These are phyloP conservation scores for Hydropsyche tenuis DNA, from an alignment of 1,140 invertebrate genomes.

Conservation along the genomic window DNA sequence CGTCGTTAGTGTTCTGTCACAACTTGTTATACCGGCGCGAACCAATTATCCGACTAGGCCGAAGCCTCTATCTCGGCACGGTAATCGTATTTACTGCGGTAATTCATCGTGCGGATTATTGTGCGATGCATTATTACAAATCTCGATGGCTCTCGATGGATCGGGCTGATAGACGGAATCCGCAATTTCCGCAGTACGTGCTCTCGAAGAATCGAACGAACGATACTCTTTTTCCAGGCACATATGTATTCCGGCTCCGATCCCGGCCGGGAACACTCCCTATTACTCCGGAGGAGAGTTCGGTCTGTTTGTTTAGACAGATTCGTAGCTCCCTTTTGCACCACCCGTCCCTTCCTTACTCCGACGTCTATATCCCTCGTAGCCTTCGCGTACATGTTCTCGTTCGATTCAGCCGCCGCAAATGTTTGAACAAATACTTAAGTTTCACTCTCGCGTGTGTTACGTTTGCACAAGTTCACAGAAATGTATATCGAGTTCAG, in stretches of 20 bases:
- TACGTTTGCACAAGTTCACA: constrained; percentile 3
- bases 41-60: background rate
- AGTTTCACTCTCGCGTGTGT: constrained; percentile 19
- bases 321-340: background rate
- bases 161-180: too few relatives aligned
- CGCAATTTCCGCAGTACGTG: too few relatives aligned
- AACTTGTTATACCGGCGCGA: background rate
- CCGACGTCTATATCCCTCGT: background rate
- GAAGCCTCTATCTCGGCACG: too few relatives aligned
- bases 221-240: too few relatives aligned
- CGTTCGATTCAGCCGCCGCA: constrained; percentile 21
- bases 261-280: background rate
- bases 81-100: too few relatives aligned
- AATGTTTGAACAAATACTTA: constrained; percentile 28
- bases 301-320: constrained; percentile 11
- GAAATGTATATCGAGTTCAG: constrained; percentile 15
- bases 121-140: too few relatives aligned
- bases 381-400: background rate
- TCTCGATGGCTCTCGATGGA: too few relatives aligned
- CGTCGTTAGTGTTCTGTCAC: constrained; percentile 26
- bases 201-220: too few relatives aligned
- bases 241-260: too few relatives aligned
- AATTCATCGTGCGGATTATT: too few relatives aligned
- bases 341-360: too few relatives aligned
- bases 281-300: background rate